Conservation (phyloP, 2,888 invertebrate species). For the Apotomis turbidana region DNA sequence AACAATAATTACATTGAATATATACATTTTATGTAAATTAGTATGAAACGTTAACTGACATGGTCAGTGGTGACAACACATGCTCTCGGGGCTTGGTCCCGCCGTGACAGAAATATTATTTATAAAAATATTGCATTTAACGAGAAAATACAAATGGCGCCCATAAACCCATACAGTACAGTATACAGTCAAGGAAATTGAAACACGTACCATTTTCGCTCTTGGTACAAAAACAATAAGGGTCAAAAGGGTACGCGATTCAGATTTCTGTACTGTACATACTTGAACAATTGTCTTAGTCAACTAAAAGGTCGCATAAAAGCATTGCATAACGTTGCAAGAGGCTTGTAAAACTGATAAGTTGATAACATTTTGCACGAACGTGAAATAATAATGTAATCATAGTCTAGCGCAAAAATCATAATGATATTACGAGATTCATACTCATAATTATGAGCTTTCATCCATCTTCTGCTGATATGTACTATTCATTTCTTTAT, state of each 20-base stretch:
- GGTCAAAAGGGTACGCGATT: too few relatives aligned
- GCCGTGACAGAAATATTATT: too few relatives aligned
- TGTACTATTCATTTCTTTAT: neutral
- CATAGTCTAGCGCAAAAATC: neutral
- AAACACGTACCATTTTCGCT: too few relatives aligned
- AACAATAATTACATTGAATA: too few relatives aligned
- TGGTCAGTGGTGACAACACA: too few relatives aligned
- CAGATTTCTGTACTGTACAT: neutral
- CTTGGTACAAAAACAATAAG: too few relatives aligned
- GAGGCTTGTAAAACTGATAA: neutral
- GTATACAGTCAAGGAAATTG: too few relatives aligned
- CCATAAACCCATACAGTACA: neutral
- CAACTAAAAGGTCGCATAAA: neutral
- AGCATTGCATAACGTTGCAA: neutral
- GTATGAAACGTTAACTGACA: too few relatives aligned
- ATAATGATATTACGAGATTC: too few relatives aligned
- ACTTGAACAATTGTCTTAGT: neutral
- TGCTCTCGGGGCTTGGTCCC: too few relatives aligned
- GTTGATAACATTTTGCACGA: neutral
- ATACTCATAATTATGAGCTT: too few relatives aligned
- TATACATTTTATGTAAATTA: too few relatives aligned
- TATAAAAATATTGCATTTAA: neutral
- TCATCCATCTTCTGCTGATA: neutral
- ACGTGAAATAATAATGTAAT: neutral
- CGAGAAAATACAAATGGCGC: neutral